These are phyloP conservation scores for Acleris literana DNA, from an alignment of 2,888 invertebrate genomes.

Conservation along the genomic window DNA sequence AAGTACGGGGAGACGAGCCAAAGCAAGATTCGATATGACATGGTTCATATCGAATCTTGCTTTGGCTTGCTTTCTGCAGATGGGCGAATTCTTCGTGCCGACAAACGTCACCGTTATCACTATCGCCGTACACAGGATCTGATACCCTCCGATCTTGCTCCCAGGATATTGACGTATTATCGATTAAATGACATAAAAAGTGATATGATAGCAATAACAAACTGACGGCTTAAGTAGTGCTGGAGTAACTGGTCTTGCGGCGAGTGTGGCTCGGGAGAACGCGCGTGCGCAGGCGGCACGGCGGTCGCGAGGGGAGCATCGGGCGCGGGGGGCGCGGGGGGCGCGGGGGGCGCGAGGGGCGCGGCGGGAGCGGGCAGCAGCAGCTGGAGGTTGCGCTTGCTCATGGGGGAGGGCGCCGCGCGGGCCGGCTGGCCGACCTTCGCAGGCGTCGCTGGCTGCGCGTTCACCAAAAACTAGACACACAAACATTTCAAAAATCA, in stretches of 20 bases:
- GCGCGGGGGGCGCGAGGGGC: conserved; percentile 43
- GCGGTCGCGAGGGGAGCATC: background rate
- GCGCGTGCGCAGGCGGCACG: conserved; percentile 36
- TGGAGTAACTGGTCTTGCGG: conserved; percentile 64
- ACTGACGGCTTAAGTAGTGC: conserved; percentile 73
- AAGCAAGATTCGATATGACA: no score
- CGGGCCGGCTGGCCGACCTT: conserved; percentile 54
- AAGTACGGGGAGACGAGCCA: no score
- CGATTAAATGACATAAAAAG: no score
- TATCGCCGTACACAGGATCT: no score
- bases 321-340: background rate
- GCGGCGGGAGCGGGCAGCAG: conserved; percentile 61
- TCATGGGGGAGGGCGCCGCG: conserved; percentile 70
- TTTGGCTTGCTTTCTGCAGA: no score
- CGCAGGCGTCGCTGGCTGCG: conserved; percentile 56
- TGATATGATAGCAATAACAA: background rate
- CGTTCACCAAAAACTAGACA: conserved; percentile 62
- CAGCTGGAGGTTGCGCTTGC: conserved; percentile 80
- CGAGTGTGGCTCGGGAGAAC: no score
- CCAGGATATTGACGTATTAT: no score
- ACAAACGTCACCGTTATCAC: no score
- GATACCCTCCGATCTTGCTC: no score
- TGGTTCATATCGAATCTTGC: no score
- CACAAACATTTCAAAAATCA: no score
- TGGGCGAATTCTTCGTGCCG: no score